These are phyloP conservation scores for Heliconius congener DNA, from an alignment of 1,140 invertebrate genomes.

Conservation along the genomic window DNA sequence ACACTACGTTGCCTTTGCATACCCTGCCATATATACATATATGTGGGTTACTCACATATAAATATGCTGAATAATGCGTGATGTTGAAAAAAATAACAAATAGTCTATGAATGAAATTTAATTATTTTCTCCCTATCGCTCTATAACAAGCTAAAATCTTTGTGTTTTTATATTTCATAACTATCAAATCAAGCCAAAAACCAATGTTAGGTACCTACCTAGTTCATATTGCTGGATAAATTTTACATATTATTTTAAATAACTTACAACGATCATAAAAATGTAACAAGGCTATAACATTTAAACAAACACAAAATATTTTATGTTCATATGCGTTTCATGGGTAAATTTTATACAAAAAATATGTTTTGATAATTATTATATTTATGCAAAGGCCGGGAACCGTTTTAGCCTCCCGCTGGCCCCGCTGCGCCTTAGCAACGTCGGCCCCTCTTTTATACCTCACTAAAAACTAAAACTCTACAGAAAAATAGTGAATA, in stretches of 20 bases:
- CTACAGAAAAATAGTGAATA: conserved; percentile 34
- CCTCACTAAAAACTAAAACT: conserved; percentile 60
- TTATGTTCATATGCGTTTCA: conserved; percentile 32
- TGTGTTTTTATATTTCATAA: too few species aligned
- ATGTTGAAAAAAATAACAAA: too few species aligned
- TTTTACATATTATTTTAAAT: not conserved
- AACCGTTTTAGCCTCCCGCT: conserved; percentile 57
- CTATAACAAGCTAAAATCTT: too few species aligned
- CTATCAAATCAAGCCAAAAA: too few species aligned
- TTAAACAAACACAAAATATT: conserved; percentile 27
- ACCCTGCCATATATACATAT: too few species aligned
- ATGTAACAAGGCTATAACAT: conserved; percentile 8
- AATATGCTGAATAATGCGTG: too few species aligned
- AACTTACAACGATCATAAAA: not conserved
- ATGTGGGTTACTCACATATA: too few species aligned
- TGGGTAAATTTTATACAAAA: conserved; percentile 42
- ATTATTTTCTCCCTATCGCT: too few species aligned
- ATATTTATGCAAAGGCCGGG: conserved; percentile 67
- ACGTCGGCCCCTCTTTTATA: conserved; percentile 63
- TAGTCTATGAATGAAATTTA: too few species aligned
- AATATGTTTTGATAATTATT: conserved; percentile 66
- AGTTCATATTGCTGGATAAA: not conserved
- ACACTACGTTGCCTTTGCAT: too few species aligned
- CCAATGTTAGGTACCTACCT: not conserved
- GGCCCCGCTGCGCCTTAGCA: conserved; percentile 53